These are phyloP conservation scores for Ostrea denselamellosa DNA, from an alignment of 1,140 invertebrate species.

Conservation along the genomic window DNA sequence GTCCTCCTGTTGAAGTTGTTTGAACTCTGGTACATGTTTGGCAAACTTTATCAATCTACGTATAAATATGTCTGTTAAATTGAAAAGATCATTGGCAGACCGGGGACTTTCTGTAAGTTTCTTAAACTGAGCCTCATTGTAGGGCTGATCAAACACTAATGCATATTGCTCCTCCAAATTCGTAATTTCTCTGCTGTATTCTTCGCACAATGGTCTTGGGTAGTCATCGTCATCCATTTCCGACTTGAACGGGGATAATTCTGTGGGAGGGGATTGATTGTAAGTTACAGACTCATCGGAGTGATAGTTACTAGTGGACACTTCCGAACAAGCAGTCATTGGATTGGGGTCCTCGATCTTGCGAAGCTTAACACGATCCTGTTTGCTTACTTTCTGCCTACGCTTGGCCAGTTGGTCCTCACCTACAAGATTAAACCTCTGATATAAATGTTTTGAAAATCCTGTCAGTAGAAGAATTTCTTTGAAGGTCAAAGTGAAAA, in stretches of 20 bases:
- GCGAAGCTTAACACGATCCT: slow-evolving; percentile 40
- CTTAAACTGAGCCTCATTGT: slow-evolving; percentile 61
- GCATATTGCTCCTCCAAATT: slow-evolving; percentile 64
- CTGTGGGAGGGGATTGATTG: slow-evolving; percentile 14
- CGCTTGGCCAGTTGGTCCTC: slow-evolving; percentile 60
- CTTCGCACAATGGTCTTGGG: slow-evolving; percentile 60
- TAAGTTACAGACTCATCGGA: slow-evolving; percentile 45
- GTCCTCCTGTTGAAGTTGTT: slow-evolving; percentile 69
- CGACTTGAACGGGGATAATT: slow-evolving; percentile 50
- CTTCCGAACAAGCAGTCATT: background rate
- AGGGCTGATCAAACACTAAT: slow-evolving; percentile 69
- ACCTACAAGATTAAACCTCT: slow-evolving; percentile 41
- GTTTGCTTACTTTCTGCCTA: slow-evolving; percentile 45
- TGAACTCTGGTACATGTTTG: slow-evolving; percentile 75
- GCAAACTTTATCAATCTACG: slow-evolving; percentile 83
- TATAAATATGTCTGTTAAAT: slow-evolving; percentile 92
- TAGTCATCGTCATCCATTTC: slow-evolving; percentile 62
- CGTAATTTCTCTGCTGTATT: slow-evolving; percentile 63
- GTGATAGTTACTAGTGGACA: slow-evolving; percentile 35
- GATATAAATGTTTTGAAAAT: no score
- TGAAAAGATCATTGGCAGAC: slow-evolving; percentile 72
- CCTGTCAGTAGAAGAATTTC: no score
- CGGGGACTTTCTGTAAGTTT: slow-evolving; percentile 66
- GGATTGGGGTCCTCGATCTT: background rate
- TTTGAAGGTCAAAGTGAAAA: no score